A percentile compares a stretch with the other conserved stretches of the same genome.
phyloP scores from a whole-genome alignment of 2,888 invertebrate species.

The Euphydryas editha region DNA sequence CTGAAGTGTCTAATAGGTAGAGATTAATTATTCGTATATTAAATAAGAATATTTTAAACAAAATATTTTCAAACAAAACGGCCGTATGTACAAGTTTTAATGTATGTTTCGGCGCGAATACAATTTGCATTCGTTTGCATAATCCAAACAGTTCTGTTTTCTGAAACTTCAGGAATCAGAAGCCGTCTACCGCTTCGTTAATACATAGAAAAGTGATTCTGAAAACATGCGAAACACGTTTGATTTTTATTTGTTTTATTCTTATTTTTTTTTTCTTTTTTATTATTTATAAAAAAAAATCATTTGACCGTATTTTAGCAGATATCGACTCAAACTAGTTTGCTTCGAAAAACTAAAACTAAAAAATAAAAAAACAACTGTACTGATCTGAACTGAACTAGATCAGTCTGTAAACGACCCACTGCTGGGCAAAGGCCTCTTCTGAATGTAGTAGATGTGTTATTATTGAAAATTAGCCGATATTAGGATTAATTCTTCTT shows the following conservation, averaged over 20 bases:
- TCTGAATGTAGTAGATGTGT: too few relatives aligned
- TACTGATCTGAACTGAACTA: too few relatives aligned
- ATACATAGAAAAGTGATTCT: slow-evolving; percentile 8
- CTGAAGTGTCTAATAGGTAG: too few relatives aligned
- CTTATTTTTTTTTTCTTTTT: not conserved
- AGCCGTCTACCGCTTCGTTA: slow-evolving; percentile 16
- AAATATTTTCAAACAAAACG: slow-evolving; percentile 17
- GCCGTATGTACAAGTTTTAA: slow-evolving; percentile 45
- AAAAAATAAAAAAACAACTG: too few relatives aligned
- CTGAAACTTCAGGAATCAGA: slow-evolving; percentile 41
- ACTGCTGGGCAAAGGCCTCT: too few relatives aligned
- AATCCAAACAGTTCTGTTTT: slow-evolving; percentile 48
- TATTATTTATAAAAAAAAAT: not conserved
- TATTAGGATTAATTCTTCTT: too few relatives aligned
- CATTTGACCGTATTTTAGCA: too few relatives aligned
- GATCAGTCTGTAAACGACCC: too few relatives aligned
- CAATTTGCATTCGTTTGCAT: slow-evolving; percentile 56
- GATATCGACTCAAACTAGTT: too few relatives aligned
- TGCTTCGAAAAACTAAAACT: too few relatives aligned
- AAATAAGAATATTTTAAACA: not conserved
- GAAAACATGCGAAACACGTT: slow-evolving; percentile 10
- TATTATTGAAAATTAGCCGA: too few relatives aligned
- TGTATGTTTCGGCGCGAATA: slow-evolving; percentile 49
- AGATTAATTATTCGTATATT: too few relatives aligned
- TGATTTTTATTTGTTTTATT: not conserved